phyloP scores from a whole-genome alignment of 2,888 invertebrate species.

The Drosophila greeni region DNA sequence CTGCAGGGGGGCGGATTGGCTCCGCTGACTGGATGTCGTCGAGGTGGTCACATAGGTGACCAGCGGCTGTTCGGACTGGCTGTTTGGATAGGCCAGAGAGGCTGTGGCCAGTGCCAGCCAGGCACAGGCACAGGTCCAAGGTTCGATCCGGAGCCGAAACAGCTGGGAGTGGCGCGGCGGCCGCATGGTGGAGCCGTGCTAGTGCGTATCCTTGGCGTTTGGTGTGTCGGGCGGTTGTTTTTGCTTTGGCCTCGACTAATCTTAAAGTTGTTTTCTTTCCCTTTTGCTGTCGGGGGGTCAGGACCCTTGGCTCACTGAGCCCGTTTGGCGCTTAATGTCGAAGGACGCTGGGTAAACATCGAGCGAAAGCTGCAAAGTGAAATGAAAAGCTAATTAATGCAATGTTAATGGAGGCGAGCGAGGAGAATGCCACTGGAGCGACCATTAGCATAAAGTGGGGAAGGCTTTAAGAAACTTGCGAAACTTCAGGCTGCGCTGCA shows the following conservation, averaged over 20 bases:
- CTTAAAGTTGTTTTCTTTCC: slow-evolving; percentile 40
- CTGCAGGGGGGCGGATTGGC: slow-evolving; percentile 48
- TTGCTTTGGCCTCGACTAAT: slow-evolving; percentile 52
- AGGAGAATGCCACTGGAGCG: slow-evolving; percentile 12
- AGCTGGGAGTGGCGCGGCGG: slow-evolving; percentile 40
- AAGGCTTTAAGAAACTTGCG: slow-evolving; percentile 19
- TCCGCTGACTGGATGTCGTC: slow-evolving; percentile 58
- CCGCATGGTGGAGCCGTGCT: slow-evolving; percentile 57
- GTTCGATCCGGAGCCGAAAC: slow-evolving; percentile 6
- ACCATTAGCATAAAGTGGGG: slow-evolving; percentile 26
- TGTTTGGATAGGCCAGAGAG: slow-evolving; percentile 48
- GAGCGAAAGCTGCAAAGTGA: slow-evolving; percentile 49
- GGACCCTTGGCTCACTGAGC: slow-evolving; percentile 23
- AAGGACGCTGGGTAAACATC: slow-evolving; percentile 50
- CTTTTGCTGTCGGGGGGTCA: slow-evolving; percentile 30
- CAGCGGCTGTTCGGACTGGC: slow-evolving; percentile 42
- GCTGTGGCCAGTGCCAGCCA: slow-evolving; percentile 42
- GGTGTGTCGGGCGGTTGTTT: slow-evolving; percentile 45
- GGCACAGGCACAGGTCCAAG: slow-evolving; percentile 22
- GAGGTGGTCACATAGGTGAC: slow-evolving; percentile 66
- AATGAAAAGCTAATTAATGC: slow-evolving; percentile 62
- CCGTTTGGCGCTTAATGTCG: slow-evolving; percentile 47
- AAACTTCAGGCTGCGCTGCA: slow-evolving; percentile 31
- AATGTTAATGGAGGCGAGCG: slow-evolving; percentile 52
- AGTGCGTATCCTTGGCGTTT: slow-evolving; percentile 25